These are phyloP conservation scores for Gonioctena quinquepunctata DNA, from an alignment of 1,140 invertebrate genomes.

Conservation along the genomic window DNA sequence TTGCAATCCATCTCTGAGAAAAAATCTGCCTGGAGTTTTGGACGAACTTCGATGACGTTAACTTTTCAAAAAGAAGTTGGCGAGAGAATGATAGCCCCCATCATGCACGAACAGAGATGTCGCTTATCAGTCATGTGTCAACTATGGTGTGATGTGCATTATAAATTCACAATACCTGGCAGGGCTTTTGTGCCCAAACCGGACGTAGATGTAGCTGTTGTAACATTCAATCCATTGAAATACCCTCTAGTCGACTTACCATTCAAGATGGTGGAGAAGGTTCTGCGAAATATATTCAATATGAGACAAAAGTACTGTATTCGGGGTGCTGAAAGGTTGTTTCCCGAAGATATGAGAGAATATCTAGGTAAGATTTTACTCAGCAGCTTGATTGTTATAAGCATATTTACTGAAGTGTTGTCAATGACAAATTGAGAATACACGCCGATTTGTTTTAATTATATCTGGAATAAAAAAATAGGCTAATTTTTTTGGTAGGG, in stretches of 20 bases:
- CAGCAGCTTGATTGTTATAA: background rate
- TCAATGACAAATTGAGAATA: too few relatives aligned
- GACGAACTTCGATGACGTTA: conserved; percentile 85
- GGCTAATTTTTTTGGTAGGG: conserved; percentile 9
- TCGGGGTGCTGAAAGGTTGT: conserved; percentile 72
- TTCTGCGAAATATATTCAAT: conserved; percentile 83
- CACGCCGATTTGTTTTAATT: too few relatives aligned
- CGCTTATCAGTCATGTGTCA: conserved; percentile 91
- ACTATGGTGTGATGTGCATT: conserved; percentile 80
- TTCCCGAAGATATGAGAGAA: conserved; percentile 71
- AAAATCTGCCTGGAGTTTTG: conserved; percentile 80
- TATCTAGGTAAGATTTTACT: conserved; percentile 65
- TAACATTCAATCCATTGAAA: conserved; percentile 80
- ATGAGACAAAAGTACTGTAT: conserved; percentile 84
- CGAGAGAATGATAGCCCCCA: conserved; percentile 81
- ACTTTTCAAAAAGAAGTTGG: conserved; percentile 98
- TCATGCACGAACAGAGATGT: conserved; percentile 71
- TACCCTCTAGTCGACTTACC: conserved; percentile 77
- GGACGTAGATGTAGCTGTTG: conserved; percentile 94
- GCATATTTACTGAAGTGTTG: too few relatives aligned
- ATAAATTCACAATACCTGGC: conserved; percentile 89
- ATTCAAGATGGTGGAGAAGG: conserved; percentile 89
- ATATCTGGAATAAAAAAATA: too few relatives aligned
- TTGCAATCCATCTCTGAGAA: conserved; percentile 77
- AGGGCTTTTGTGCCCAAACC: conserved; percentile 90